Percentiles rank a stretch among this genome's conserved stretches.
These are phyloP conservation scores for Anoplophora glabripennis DNA, from an alignment of 1,140 invertebrate species.

Conservation along the genomic window DNA sequence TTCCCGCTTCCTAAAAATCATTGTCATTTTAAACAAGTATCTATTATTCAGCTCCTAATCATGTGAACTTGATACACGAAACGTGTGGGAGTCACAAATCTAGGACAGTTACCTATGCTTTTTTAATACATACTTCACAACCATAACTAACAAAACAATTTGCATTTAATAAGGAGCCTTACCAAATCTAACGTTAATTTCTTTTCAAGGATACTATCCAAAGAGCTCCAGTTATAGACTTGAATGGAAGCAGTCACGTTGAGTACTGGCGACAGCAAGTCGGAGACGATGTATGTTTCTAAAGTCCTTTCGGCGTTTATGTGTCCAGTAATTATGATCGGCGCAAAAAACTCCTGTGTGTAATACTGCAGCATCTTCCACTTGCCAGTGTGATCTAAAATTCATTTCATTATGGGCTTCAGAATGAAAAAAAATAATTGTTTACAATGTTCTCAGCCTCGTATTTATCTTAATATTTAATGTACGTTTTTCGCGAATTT, in stretches of 20 bases:
- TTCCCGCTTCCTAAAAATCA: conserved; percentile 17
- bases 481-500: no score
- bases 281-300: conserved; percentile 39
- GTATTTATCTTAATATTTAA: no score
- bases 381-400: conserved; percentile 71
- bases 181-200: conserved; percentile 9
- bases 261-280: conserved; percentile 25
- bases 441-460: no score
- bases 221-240: conserved; percentile 32
- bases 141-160: not conserved
- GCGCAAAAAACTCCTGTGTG: conserved; percentile 79
- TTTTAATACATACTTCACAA: not conserved
- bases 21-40: no score
- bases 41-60: no score
- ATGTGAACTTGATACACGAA: no score
- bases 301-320: conserved; percentile 25
- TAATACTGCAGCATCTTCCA: conserved; percentile 95
- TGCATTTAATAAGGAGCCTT: not conserved
- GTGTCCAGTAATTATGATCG: conserved; percentile 48
- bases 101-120: not conserved
- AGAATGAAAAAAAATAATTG: no score
- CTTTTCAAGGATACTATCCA: conserved; percentile 6
- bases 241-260: conserved; percentile 22
- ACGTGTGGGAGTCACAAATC: no score
- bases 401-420: no score